Evolutionary conservation across 2,797 vertebrate genomes (phyloP), one percentile per base, ranked within the genome.

Genomic region (Tapirus indicus): DNA sequence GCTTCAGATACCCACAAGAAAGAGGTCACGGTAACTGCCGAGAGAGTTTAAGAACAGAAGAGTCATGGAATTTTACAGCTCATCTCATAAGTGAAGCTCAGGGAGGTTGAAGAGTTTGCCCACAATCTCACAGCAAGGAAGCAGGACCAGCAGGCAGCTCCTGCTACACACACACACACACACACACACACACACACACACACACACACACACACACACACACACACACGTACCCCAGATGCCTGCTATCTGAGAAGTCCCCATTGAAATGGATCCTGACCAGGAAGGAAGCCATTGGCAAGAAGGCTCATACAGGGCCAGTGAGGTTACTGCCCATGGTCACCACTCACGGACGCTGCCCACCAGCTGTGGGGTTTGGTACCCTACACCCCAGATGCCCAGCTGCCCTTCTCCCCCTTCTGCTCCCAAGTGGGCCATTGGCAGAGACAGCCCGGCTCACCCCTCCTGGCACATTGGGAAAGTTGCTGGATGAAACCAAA

Each of bases 71-170:
- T 89, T 79, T 80, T 10, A 80, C 18, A 91, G 68, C 23, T 96
- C 13, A 32, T 82, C 64, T 88, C 18, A 0, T 58, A 87, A 90
- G 60, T 58, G 62, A 95, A 92, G 85, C 18, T 60, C 80, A 60
- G 66, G 44, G 82, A 96, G 78, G 64, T 17, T 80, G 79, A 72
- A 68, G 58, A 69, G 41, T 89, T 91, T 91, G 84, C 75, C 49
- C 41, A 52, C n/a, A 64, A 11, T 41, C 64, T 64, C 88, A 38
- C 47, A 82, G 69, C 49, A 54, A 69, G 71, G 68, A 80, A 72
- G 54, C 32, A 32, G 47, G 68, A 6, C 27, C 66, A 92, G 75
- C 32, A 75, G 44, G 66, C n/a, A 74, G 25, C 56, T 32, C 25
- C 49, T 66, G 35, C n/a, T 47, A 7, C 52, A n/a, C 32, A 16